A percentile compares a stretch with the other conserved stretches of the same genome.
Conservation (phyloP, 2,113 vertebrate species). For the Gymnarchus niloticus region DNA sequence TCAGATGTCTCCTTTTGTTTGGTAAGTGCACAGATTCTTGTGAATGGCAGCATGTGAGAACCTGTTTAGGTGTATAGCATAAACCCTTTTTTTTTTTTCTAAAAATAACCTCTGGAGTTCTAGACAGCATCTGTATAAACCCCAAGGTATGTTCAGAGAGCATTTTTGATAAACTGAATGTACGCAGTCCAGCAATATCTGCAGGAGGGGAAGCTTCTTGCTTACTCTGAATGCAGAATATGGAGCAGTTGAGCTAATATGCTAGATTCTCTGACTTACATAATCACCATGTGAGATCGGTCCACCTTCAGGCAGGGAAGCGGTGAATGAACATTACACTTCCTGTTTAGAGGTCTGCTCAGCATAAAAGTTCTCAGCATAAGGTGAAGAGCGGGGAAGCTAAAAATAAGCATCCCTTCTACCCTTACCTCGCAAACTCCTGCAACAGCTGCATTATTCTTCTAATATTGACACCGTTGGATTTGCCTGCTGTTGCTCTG, state of each 20-base stretch:
- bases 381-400: neutral
- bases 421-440: neutral
- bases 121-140: neutral
- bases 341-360: neutral
- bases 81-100: neutral
- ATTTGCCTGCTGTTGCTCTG: neutral
- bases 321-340: neutral
- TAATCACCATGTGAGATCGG: neutral
- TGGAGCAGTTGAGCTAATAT: neutral
- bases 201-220: neutral
- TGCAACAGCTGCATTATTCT: neutral
- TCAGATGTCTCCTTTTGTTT: neutral
- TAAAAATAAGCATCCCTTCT: neutral
- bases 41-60: neutral
- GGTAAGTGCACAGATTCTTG: neutral
- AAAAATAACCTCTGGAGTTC: neutral
- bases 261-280: neutral
- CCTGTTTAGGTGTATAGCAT: neutral
- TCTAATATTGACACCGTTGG: neutral
- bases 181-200: neutral
- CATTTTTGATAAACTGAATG: neutral
- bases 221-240: neutral
- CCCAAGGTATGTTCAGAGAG: neutral
- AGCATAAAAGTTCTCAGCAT: neutral
- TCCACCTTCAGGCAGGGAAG: conserved; percentile 1